A percentile compares a stretch with the other conserved stretches of the same genome.
phyloP scores from a whole-genome alignment of 1,140 invertebrate genomes.

The Nomia melanderi region DNA sequence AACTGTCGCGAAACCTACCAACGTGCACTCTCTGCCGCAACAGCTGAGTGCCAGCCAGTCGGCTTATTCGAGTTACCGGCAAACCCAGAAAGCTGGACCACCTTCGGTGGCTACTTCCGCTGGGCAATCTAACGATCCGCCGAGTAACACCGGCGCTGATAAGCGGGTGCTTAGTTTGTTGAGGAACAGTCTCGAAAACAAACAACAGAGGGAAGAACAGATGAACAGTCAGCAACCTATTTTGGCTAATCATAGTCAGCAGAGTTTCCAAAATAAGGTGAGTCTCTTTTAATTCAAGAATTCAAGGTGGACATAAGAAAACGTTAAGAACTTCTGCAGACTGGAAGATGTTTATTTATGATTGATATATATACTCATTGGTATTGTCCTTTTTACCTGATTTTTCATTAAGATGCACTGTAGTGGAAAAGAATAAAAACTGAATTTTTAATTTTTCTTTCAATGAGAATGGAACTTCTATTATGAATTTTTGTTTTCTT shows the following conservation, averaged over 20 bases:
- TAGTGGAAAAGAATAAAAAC: too few relatives aligned
- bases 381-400: too few relatives aligned
- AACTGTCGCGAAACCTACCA: constrained; percentile 52
- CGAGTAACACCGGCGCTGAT: constrained; percentile 81
- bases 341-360: too few relatives aligned
- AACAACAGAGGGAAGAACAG: constrained; percentile 82
- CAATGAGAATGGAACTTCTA: too few relatives aligned
- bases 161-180: constrained; percentile 86
- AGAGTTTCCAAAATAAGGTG: constrained; percentile 77
- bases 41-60: constrained; percentile 55
- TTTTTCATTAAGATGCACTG: too few relatives aligned
- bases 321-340: too few relatives aligned
- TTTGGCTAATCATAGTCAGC: constrained; percentile 73
- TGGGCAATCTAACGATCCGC: constrained; percentile 59
- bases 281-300: not conserved
- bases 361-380: too few relatives aligned
- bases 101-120: not conserved
- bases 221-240: constrained; percentile 76
- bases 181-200: constrained; percentile 86
- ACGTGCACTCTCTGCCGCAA: constrained; percentile 56
- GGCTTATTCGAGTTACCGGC: constrained; percentile 65
- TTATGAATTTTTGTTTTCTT: too few relatives aligned
- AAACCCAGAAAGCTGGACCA: constrained; percentile 46
- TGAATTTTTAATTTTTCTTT: too few relatives aligned
- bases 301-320: not conserved